Evolutionary conservation across 2,888 invertebrate genomes (phyloP), one percentile per base, ranked within the genome.

Genomic region (Magallana nippona): DNA sequence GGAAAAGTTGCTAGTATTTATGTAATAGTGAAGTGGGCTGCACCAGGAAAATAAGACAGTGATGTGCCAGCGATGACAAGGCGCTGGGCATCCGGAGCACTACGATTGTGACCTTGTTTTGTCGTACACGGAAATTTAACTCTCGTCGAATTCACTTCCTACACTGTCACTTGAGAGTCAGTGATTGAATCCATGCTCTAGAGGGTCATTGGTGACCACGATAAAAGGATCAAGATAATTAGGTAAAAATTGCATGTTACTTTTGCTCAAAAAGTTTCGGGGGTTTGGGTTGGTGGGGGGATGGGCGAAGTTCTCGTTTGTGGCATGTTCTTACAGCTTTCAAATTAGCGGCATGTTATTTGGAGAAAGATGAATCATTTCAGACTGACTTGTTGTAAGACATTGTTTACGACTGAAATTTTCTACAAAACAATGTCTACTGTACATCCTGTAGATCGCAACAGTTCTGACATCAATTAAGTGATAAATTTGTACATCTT

Each of bases 81-180:
- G 71, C 71, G 27, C 71, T 71, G 71, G 27, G 71, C 71, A 71
- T 71, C 71, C 71, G 71, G 71, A 71, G 71, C 71, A 27, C 27
- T 27, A 71, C 71, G 71, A 71, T 15, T 27, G 71, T 71, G 71
- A 71, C 71, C 71, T 71, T 71, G 71, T 71, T 71, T 71, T 71
- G 27, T 71, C 71, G 71, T 71, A 71, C 71, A 71, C 71, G 71
- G 71, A 71, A 71, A 71, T 71, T 71, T 71, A 71, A 71, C 71
- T 71, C 32, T 71, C 22, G 71, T 71, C 71, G 32, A 71, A 71
- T 71, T 71, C 71, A 71, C 71, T 71, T 71, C 71, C 71, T 71
- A 71, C 32, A 71, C 71, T 27, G 27, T 71, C 71, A 27, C 71
- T 71, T 32, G 15, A 71, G 71, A 27, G 10, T 27, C 27, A 71